Evolutionary conservation across 2,888 invertebrate species (phyloP), one percentile per base, ranked within the genome.

Genomic region (Prenolepis imparis): DNA sequence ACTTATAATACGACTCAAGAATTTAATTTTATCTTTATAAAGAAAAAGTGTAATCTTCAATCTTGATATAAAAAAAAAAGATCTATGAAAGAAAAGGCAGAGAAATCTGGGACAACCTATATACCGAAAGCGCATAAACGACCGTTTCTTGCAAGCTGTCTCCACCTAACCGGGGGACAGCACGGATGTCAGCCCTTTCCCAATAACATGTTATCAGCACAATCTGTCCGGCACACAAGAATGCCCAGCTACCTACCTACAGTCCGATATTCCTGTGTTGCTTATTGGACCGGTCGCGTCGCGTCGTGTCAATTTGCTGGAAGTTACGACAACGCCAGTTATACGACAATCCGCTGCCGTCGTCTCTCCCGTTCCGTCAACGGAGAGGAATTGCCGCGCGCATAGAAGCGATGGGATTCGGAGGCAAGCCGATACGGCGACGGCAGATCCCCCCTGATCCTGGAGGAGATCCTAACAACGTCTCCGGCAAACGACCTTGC

Each of bases 391-490:
- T 72, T 59, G 36, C 72, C 68, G 44, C 18, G 68, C 44, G 39
- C 55, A 41, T 78, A 44, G 72, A 61, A 68, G 41, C 77, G 67
- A 41, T 57, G 70, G 44, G 78, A 44, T 59, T 80, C 41, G 41
- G 67, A 24, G 32, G 24, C 41, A 39, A 24, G 24, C 28, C 48
- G 68, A 59, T 44, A 57, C 72, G 55, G 11, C 52, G 39, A 28
- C 32, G 44, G 32, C 44, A 73, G 57, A 75, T 81, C 24, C 61
- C n/a, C 28, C 32, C 67, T 41, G 84, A 77, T 83, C 77, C 72
- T 80, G 68, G 64, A 88, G 86, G 88, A 67, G 88, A 72, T 72
- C 84, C 82, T 82, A 82, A 88, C 87, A 86, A 86, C 84, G 84
- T 87, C 74, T 82, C 78, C 48, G 68, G 73, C 85, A 82, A 86